phyloP scores from a whole-genome alignment of 2,888 invertebrate species.

The Melanophora roralis region DNA sequence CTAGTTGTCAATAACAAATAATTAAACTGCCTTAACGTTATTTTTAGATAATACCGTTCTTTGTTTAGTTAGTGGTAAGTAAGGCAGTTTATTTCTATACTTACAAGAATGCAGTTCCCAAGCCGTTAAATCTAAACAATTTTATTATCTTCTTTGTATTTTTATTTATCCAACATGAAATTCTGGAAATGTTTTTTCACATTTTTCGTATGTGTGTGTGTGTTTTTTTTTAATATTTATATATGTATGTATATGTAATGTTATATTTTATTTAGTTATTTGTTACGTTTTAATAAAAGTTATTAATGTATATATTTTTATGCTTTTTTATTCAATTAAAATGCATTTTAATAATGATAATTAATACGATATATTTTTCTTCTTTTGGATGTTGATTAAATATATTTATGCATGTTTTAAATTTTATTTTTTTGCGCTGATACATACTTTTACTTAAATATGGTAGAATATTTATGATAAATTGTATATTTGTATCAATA shows the following conservation, averaged over 20 bases:
- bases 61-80: neutral
- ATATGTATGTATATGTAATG: conserved; percentile 24
- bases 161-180: conserved; percentile 57
- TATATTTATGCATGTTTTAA: neutral
- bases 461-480: conserved; percentile 34
- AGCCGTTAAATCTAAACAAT: conserved; percentile 2
- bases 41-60: neutral
- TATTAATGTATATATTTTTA: conserved; percentile 29
- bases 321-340: conserved; percentile 4
- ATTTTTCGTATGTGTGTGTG: conserved; percentile 36
- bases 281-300: conserved; percentile 61
- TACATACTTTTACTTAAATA: conserved; percentile 8
- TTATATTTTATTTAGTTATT: conserved; percentile 33
- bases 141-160: conserved; percentile 11
- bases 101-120: neutral
- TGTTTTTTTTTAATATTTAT: conserved; percentile 34
- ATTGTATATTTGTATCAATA: conserved; percentile 32
- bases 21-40: no score
- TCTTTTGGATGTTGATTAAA: conserved; percentile 45
- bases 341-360: conserved; percentile 37
- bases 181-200: conserved; percentile 37
- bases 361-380: neutral
- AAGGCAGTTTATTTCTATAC: no score
- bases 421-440: conserved; percentile 18
- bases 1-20: conserved; percentile 3